Conservation (phyloP, 2,113 vertebrate species). For the Clinocottus analis region DNA sequence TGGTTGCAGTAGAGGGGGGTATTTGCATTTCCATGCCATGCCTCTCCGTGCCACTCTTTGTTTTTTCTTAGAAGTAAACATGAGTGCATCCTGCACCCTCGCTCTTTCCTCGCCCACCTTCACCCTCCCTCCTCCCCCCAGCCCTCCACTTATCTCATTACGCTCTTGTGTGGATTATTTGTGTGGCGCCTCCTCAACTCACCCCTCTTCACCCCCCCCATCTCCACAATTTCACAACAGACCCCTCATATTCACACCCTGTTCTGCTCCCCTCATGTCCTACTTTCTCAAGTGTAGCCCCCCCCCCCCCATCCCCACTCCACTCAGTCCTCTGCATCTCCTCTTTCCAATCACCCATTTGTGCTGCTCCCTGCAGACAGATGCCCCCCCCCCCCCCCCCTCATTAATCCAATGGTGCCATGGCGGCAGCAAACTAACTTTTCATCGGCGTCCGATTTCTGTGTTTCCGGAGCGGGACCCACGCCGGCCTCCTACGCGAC, state of each 20-base stretch:
- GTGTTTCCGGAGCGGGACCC: slow-evolving; percentile 50
- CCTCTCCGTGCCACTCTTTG: slow-evolving; percentile 46
- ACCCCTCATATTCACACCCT: slow-evolving; percentile 41
- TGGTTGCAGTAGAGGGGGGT: slow-evolving; percentile 35
- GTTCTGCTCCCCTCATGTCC: slow-evolving; percentile 28
- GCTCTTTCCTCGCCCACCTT: slow-evolving; percentile 18
- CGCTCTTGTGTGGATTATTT: slow-evolving; percentile 47
- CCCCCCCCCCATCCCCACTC: background rate
- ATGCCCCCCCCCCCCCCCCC: background rate
- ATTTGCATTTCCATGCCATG: slow-evolving; percentile 65
- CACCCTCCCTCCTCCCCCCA: slow-evolving; percentile 7
- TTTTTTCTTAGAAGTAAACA: slow-evolving; percentile 80
- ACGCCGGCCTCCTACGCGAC: slow-evolving; percentile 48
- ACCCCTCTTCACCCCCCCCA: slow-evolving; percentile 19
- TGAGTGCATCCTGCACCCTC: slow-evolving; percentile 60
- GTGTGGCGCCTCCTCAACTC: slow-evolving; percentile 36
- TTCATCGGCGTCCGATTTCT: slow-evolving; percentile 60
- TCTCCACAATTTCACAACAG: slow-evolving; percentile 22
- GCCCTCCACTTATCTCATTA: slow-evolving; percentile 53
- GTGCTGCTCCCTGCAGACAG: slow-evolving; percentile 30
- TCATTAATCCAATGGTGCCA: slow-evolving; percentile 56
- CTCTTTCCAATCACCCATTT: slow-evolving; percentile 40
- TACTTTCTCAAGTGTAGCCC: slow-evolving; percentile 48
- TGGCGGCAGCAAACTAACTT: slow-evolving; percentile 67
- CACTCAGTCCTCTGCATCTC: slow-evolving; percentile 13